Base-by-base conservation (phyloP, 1,140 invertebrate species). In the Drosophila tsacasi region DNA sequence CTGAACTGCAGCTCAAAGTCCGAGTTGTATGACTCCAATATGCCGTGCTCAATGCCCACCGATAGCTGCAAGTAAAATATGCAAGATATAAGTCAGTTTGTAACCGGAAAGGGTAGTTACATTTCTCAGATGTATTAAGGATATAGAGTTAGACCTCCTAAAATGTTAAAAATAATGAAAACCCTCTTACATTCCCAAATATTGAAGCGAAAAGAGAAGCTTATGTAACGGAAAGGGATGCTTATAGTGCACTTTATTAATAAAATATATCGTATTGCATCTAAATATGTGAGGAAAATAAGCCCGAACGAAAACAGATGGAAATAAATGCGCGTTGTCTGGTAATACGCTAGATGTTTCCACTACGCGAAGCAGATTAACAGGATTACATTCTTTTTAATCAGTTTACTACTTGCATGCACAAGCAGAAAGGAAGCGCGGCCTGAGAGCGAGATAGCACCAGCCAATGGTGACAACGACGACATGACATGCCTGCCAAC, bases 1-100 rank as follows among this genome's bases (percentile, higher is more conserved):
- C 94, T 93, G 47, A 95, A 95, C 52, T 95, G 94, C 0, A 95
- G 93, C 81, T 95, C 95, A 72, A 95, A 95, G 90, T 95, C 95
- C 25, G 93, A 94, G 85, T 95, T 95, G 83, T 95, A 95, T 0
- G 95, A 95, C 65, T 95, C 94, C 21, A 96, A 77, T 47, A 93
- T 93, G 10, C 95, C 95, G 76, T 95, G 94, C 92, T 95, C 95
- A 13, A 96, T 93, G 37, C 95, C 94, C 21, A 96, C 91, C 55
- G 94, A 95, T 4, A 96, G 83, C 95, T 96, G 93, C 9, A 94
- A 94, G 77, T 5, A 23, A 39, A 57, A 19, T 19, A 55, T 6
- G 12, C n/a, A 27, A 27, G 15, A 27, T n/a, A 55, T 23, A 15
- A 23, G 5, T 39, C 2, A 21, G 19, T 39, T 52, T 6, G 49